Conservation (phyloP, 2,888 invertebrate genomes). For the Thyatira batis region DNA sequence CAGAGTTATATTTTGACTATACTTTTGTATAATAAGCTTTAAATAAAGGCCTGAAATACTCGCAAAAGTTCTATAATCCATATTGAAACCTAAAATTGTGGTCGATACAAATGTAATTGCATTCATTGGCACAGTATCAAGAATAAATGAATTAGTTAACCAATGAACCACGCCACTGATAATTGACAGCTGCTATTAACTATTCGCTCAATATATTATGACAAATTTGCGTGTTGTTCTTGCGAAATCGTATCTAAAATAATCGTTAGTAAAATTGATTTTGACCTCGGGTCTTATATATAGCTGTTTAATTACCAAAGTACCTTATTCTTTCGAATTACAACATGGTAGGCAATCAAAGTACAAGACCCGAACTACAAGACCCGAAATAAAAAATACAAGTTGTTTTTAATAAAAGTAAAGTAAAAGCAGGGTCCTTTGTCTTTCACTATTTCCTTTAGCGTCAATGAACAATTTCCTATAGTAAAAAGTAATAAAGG, state of each 20-base stretch:
- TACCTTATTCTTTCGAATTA: too few relatives aligned
- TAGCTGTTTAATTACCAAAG: too few relatives aligned
- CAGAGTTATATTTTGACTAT: too few relatives aligned
- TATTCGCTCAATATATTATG: slow-evolving; percentile 24
- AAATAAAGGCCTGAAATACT: background rate
- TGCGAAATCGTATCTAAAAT: slow-evolving; percentile 22
- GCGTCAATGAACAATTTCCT: slow-evolving; percentile 49
- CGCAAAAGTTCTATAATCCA: background rate
- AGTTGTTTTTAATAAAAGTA: slow-evolving; percentile 8
- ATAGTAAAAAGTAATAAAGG: slow-evolving; percentile 61
- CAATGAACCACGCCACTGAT: slow-evolving; percentile 23
- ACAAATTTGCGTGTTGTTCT: slow-evolving; percentile 24
- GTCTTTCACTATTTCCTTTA: slow-evolving; percentile 38
- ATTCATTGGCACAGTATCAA: slow-evolving; percentile 18
- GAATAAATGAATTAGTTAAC: slow-evolving; percentile 27
- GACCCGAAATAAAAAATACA: background rate
- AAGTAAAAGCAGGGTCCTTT: slow-evolving; percentile 32
- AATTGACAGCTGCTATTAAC: slow-evolving; percentile 40
- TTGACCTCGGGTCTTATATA: background rate
- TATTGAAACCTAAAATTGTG: slow-evolving; percentile 1
- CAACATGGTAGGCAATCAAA: background rate
- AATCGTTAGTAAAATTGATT: background rate
- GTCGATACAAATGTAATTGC: slow-evolving; percentile 14
- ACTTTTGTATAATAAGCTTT: background rate
- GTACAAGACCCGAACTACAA: background rate